Conservation (phyloP, 2,888 invertebrate genomes). For the Galerucella nymphaeae region DNA sequence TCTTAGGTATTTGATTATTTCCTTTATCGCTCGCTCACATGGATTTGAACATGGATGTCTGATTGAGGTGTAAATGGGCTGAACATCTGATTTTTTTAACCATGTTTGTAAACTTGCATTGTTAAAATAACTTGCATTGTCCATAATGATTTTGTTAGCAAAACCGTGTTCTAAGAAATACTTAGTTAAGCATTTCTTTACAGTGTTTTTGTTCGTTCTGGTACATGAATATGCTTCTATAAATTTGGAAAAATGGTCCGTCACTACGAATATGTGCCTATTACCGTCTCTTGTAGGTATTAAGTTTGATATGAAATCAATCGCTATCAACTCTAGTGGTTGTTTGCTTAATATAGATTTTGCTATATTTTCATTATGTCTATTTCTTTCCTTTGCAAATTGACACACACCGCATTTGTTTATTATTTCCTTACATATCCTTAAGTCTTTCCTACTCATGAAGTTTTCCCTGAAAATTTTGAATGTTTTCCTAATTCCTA, state of each 20-base stretch:
- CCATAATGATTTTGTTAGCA: neutral
- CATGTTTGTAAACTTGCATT: neutral
- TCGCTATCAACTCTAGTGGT: neutral
- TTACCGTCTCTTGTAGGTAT: neutral
- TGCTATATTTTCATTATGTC: neutral
- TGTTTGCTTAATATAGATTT: neutral
- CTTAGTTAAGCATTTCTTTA: neutral
- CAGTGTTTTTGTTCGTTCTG: neutral
- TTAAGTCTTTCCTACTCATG: neutral
- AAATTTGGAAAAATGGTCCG: neutral
- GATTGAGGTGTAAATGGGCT: neutral
- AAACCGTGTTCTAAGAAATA: neutral
- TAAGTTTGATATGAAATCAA: neutral
- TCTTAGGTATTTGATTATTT: neutral
- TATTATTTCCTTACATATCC: neutral
- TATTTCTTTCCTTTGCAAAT: neutral
- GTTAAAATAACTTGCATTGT: neutral
- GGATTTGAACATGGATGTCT: neutral
- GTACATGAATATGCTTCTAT: neutral
- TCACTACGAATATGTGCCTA: neutral
- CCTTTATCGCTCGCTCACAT: neutral
- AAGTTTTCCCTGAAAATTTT: neutral
- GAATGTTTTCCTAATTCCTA: neutral
- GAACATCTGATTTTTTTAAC: neutral
- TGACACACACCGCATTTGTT: neutral